phyloP scores from a whole-genome alignment of 2,888 invertebrate species.

The Synanthedon andrenaeformis region DNA sequence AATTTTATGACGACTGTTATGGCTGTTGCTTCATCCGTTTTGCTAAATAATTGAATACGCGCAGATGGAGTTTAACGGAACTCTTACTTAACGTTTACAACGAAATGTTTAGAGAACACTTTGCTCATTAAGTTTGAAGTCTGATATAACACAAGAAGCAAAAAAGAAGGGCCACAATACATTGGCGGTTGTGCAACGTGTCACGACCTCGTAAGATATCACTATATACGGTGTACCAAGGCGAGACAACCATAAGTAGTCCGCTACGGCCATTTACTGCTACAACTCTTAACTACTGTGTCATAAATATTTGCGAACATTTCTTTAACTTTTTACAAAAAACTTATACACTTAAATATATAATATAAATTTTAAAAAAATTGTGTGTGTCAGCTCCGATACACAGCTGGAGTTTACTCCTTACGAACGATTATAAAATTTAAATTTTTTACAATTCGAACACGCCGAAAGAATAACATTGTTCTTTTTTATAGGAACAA shows the following conservation, averaged over 20 bases:
- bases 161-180: neutral
- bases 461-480: too few relatives aligned
- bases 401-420: too few relatives aligned
- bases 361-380: too few relatives aligned
- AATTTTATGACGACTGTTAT: neutral
- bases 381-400: too few relatives aligned
- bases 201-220: conserved; percentile 54
- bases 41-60: neutral
- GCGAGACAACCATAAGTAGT: conserved; percentile 47
- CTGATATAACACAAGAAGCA: neutral
- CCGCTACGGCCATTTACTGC: conserved; percentile 21
- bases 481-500: too few relatives aligned
- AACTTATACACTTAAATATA: neutral
- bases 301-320: neutral
- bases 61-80: neutral
- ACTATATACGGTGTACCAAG: conserved; percentile 37
- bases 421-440: too few relatives aligned
- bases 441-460: too few relatives aligned
- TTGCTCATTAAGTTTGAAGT: neutral
- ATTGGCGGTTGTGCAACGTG: conserved; percentile 34
- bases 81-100: neutral
- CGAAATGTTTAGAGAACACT: neutral
- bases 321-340: neutral
- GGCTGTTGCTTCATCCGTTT: neutral
- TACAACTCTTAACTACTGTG: neutral